Percentiles rank a stretch among this genome's conserved stretches.
Conservation (phyloP, 53 echinoderm and acorn worm species). For the Actinopyga echinites region DNA sequence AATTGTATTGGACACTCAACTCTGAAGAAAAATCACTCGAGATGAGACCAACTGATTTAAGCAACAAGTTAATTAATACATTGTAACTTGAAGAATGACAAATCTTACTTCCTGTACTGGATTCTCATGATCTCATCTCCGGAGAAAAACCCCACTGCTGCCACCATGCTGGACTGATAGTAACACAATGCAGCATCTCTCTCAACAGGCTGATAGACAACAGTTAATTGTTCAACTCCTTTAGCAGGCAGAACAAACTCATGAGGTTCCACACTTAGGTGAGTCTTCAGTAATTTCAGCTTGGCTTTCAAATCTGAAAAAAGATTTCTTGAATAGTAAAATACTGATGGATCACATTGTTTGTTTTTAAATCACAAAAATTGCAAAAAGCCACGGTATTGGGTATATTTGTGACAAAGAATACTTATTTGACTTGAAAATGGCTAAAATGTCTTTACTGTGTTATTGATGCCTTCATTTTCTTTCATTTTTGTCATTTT, state of each 20-base stretch:
- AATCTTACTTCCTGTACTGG: conserved; percentile 67
- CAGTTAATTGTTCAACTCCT: conserved; percentile 54
- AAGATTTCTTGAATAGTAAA: neutral
- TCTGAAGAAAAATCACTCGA: no score
- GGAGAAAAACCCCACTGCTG: conserved; percentile 82
- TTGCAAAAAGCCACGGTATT: no score
- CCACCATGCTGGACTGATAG: conserved; percentile 49
- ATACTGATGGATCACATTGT: neutral
- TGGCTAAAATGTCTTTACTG: no score
- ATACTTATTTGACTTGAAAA: no score
- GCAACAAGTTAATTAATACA: no score
- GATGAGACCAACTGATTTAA: no score
- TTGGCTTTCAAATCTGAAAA: conserved; percentile 64
- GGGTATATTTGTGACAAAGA: no score
- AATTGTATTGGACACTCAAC: no score
- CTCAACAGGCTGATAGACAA: conserved; percentile 60
- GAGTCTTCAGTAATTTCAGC: conserved; percentile 64
- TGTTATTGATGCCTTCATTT: no score
- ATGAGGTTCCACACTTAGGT: conserved; percentile 72
- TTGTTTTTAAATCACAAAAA: neutral
- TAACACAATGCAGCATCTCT: conserved; percentile 45
- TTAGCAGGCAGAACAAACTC: conserved; percentile 82
- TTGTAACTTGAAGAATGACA: no score
- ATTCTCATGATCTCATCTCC: conserved; percentile 89
- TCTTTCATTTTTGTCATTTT: no score